These are phyloP conservation scores for Calameuta filiformis DNA, from an alignment of 2,888 invertebrate species.

Conservation along the genomic window DNA sequence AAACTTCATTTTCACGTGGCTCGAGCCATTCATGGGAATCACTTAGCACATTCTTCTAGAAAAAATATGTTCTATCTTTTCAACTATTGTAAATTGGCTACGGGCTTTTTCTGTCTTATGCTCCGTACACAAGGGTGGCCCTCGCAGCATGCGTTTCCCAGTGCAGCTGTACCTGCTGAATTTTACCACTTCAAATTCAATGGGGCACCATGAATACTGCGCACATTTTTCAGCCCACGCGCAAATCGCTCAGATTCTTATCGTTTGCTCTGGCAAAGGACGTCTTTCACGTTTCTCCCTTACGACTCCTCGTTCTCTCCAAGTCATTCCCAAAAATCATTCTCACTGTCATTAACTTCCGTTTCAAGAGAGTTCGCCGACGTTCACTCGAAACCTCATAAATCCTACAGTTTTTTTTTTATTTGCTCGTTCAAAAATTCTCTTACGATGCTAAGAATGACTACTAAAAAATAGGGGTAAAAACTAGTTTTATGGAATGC, in stretches of 20 bases:
- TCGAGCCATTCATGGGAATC: neutral
- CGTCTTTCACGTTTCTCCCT: neutral
- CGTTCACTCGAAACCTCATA: neutral
- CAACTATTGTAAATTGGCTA: neutral
- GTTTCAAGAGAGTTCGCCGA: neutral
- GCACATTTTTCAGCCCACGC: neutral
- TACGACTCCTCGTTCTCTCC: neutral
- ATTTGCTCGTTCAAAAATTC: neutral
- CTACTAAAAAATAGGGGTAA: neutral
- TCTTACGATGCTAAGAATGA: neutral
- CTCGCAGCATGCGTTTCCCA: constrained; percentile 33
- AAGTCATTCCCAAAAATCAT: neutral
- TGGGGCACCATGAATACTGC: neutral
- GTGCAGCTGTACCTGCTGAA: constrained; percentile 40
- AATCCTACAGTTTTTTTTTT: neutral
- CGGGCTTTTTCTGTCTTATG: neutral
- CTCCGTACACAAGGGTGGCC: constrained; percentile 26
- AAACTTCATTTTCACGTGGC: neutral
- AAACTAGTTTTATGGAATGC: neutral
- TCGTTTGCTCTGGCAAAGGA: neutral
- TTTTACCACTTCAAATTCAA: neutral
- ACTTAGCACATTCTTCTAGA: neutral
- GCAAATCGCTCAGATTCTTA: neutral
- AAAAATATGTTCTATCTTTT: neutral
- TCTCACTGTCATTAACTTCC: neutral